Evolutionary conservation across 2,888 invertebrate genomes (phyloP).

Genomic region (Acholoe squamosa): DNA sequence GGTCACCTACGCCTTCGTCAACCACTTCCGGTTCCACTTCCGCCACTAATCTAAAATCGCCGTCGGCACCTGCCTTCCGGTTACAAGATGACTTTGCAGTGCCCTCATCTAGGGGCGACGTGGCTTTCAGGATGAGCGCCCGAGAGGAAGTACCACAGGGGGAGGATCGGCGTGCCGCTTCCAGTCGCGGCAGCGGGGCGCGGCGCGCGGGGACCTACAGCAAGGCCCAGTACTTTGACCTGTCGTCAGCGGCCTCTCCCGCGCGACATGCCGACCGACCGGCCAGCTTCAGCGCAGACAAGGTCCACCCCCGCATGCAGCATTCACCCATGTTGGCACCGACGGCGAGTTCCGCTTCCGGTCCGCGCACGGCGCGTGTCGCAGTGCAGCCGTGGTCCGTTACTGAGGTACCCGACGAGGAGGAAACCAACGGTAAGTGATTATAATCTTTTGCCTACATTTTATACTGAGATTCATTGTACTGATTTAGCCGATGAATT

Average conservation of each 20-base stretch:
- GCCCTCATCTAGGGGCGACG: background rate
- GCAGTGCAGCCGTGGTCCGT: slow-evolving; percentile 46
- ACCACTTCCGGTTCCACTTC: background rate
- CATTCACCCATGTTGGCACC: background rate
- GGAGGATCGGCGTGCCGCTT: background rate
- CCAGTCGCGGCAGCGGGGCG: background rate
- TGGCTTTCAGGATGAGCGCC: background rate
- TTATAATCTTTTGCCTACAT: too few relatives aligned
- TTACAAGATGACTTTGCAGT: background rate
- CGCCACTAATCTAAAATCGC: background rate
- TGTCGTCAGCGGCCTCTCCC: background rate
- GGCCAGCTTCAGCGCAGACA: slow-evolving; percentile 1
- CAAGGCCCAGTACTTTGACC: slow-evolving; percentile 21
- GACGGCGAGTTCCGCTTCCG: background rate
- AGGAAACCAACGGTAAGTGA: slow-evolving; percentile 47
- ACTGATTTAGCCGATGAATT: too few relatives aligned
- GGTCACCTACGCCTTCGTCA: background rate
- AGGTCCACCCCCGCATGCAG: background rate
- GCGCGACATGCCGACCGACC: background rate
- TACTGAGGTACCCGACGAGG: slow-evolving; percentile 52
- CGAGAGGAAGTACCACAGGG: background rate
- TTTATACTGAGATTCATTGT: too few relatives aligned
- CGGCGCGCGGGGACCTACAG: background rate
- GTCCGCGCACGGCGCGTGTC: background rate
- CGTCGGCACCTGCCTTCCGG: background rate